Evolutionary conservation across 1,140 invertebrate species (phyloP), one percentile per base, ranked within the genome.

Genomic region (Atopsyche davidsoni): DNA sequence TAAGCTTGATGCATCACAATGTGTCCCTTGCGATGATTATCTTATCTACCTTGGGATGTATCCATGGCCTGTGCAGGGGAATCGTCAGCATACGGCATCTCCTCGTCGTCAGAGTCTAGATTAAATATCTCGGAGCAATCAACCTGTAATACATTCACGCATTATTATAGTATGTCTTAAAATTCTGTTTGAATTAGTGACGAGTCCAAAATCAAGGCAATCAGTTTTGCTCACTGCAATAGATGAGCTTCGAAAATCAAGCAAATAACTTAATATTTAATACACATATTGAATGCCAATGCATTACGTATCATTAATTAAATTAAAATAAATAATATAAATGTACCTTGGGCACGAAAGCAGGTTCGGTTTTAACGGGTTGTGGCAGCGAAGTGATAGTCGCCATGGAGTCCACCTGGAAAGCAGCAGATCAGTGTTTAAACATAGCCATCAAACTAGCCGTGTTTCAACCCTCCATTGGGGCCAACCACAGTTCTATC

Each of bases 61-160:
- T 13, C 23, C 36, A 31, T 3, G 40, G 2, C 9, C 14, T 22
- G 10, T 9, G 2, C 24, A 23, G 19, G 3, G 3, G 32, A 4
- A 13, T 34, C 11, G n/a, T 34, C 4, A 34, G n/a, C 11, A 4
- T 16, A 11, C 2, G 21, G 2, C 23, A 18, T n/a, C 17, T 57
- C 55, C 36, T 57, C 55, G 22, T 57, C 55, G 35, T 57, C 55
- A 46, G 50, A 53, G 31, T 53, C 51, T n/a, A 57, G 22, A 19
- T 19, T 50, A 24, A 57, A 50, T 16, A 57, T 38, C 19, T 56
- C 54, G 3, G 50, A 18, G 11, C 7, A 16, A 19, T 17, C 19
- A 14, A 4, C 47, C 6, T 28, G 6, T 28, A n/a, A 28, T 7
- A 28, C 24, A 28, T 7, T 7, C n/a, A 28, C n/a, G n/a, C 6